A percentile compares a stretch with the other conserved stretches of the same genome.
Evolutionary conservation across 2,888 invertebrate genomes (phyloP).

Genomic region (Tipula helvola): DNA sequence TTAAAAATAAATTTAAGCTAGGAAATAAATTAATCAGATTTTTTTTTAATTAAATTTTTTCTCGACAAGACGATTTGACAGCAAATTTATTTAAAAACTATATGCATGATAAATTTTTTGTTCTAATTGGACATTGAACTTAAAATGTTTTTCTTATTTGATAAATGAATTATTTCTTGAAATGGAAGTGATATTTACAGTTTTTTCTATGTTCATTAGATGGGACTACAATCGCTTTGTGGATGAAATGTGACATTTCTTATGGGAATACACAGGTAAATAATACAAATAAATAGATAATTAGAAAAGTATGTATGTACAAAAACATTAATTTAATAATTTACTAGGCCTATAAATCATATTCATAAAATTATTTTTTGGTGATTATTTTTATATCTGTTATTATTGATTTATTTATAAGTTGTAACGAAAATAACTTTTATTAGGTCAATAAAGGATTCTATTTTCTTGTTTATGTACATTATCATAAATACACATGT

Average conservation of each 20-base stretch:
- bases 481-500: too few relatives aligned
- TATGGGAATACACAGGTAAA: not conserved
- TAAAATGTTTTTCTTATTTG: not conserved
- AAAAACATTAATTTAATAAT: not conserved
- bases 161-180: not conserved
- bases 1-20: not conserved
- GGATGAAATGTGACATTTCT: not conserved
- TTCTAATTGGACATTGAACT: conserved; percentile 4
- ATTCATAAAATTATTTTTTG: too few relatives aligned
- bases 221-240: not conserved
- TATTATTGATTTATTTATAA: too few relatives aligned
- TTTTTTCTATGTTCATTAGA: not conserved
- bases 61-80: not conserved
- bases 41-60: not conserved
- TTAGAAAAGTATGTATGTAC: too few relatives aligned
- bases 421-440: too few relatives aligned
- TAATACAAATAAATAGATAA: too few relatives aligned
- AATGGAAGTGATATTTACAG: not conserved
- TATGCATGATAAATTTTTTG: not conserved
- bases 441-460: too few relatives aligned
- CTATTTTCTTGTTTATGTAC: too few relatives aligned
- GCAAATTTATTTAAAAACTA: not conserved
- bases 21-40: not conserved
- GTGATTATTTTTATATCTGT: too few relatives aligned
- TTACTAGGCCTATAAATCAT: not conserved